phyloP scores from a whole-genome alignment of 2,888 invertebrate genomes.

The Blastobasis lacticolella region DNA sequence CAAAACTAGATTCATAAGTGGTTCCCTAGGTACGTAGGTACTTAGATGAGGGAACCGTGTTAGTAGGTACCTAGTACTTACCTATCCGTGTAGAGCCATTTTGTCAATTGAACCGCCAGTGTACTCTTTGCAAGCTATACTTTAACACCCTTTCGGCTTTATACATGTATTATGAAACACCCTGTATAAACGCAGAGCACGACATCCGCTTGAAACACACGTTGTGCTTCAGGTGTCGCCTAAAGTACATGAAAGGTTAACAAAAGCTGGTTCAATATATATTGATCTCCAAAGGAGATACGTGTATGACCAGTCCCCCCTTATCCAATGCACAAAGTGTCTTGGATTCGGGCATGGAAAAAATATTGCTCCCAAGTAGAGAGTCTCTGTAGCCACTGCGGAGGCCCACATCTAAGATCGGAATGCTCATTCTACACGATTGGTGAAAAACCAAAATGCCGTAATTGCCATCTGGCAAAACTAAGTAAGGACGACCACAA shows the following conservation, averaged over 20 bases:
- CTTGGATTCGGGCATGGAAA: constrained; percentile 8
- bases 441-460: constrained; percentile 1
- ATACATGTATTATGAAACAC: no score
- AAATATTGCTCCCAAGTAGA: neutral
- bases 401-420: neutral
- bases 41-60: no score
- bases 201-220: constrained; percentile 10
- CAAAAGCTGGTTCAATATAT: neutral
- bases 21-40: no score
- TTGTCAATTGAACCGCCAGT: no score
- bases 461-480: constrained; percentile 9
- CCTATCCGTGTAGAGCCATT: no score
- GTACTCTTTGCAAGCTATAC: no score
- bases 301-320: constrained; percentile 3
- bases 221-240: constrained; percentile 8
- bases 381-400: constrained; percentile 5
- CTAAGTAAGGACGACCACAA: constrained; percentile 1
- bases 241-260: neutral
- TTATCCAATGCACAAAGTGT: constrained; percentile 3
- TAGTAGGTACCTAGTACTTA: no score
- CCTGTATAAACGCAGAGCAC: constrained; percentile 3
- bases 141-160: no score
- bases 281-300: neutral
- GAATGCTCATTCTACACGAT: constrained; percentile 1
- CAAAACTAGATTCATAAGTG: no score